phyloP scores from a whole-genome alignment of 2,888 invertebrate species.

The Diarsia dahlii region DNA sequence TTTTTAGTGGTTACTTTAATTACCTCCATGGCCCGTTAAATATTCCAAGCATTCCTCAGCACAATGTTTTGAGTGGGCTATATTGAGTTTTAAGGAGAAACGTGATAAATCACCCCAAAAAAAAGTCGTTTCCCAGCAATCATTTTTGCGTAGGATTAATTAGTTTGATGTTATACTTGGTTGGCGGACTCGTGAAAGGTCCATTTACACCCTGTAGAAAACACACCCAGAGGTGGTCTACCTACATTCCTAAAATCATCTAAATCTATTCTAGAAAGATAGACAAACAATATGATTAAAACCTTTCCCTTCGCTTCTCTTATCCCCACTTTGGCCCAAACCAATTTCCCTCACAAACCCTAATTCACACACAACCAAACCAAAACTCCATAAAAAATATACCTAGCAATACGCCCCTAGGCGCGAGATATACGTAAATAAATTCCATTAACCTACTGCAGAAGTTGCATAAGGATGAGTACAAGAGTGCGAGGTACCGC shows the following conservation, averaged over 20 bases:
- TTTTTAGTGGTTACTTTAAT: no score
- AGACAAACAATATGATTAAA: not conserved
- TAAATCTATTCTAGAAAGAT: not conserved
- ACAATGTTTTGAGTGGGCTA: no score
- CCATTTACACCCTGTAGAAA: no score
- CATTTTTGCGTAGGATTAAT: no score
- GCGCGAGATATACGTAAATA: slow-evolving; percentile 73
- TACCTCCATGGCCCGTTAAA: no score
- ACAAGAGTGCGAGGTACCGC: slow-evolving; percentile 58
- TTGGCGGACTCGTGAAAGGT: no score
- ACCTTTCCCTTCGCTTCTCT: not conserved
- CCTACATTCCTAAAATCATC: not conserved
- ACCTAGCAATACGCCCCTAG: slow-evolving; percentile 54
- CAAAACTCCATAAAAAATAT: slow-evolving; percentile 28
- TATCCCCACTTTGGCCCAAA: not conserved
- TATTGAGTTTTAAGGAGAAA: no score
- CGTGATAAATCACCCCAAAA: no score
- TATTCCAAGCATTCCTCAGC: no score
- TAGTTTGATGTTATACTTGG: no score
- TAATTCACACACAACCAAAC: slow-evolving; percentile 27
- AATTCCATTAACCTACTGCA: slow-evolving; percentile 75
- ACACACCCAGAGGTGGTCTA: no score
- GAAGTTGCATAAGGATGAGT: slow-evolving; percentile 76
- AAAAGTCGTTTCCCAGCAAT: no score
- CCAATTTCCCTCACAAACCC: not conserved